Evolutionary conservation across 1,140 invertebrate species (phyloP).

Genomic region (Drosophila hydei): DNA sequence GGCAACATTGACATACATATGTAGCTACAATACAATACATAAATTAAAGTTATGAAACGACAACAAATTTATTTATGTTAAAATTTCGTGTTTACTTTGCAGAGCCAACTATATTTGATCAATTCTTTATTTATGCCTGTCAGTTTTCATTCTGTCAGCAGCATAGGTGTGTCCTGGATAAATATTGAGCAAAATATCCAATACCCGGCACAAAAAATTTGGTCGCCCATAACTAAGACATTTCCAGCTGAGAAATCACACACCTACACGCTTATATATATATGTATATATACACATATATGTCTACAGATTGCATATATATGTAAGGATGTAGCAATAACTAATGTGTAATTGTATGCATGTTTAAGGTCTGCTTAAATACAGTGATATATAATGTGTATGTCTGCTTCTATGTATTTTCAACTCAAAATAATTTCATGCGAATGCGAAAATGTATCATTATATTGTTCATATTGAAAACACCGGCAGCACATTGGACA

Average conservation of each 20-base stretch:
- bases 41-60: conserved; percentile 8
- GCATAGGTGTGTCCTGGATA: conserved; percentile 1
- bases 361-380: no score
- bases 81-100: conserved; percentile 3
- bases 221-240: conserved; percentile 32
- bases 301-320: background rate
- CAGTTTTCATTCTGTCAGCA: background rate
- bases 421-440: conserved; percentile 7
- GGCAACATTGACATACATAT: conserved; percentile 13
- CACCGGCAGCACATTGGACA: conserved; percentile 34
- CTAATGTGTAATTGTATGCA: conserved; percentile 7
- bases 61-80: conserved; percentile 1
- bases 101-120: background rate
- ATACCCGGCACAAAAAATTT: background rate
- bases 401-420: background rate
- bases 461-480: conserved; percentile 14
- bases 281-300: conserved; percentile 10
- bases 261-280: background rate
- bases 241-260: conserved; percentile 51
- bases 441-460: background rate
- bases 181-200: background rate
- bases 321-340: background rate
- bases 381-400: no score
- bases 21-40: conserved; percentile 25
- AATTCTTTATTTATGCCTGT: background rate